Evolutionary conservation across 2,797 vertebrate species (phyloP).

Genomic region (Danio tinwini): DNA sequence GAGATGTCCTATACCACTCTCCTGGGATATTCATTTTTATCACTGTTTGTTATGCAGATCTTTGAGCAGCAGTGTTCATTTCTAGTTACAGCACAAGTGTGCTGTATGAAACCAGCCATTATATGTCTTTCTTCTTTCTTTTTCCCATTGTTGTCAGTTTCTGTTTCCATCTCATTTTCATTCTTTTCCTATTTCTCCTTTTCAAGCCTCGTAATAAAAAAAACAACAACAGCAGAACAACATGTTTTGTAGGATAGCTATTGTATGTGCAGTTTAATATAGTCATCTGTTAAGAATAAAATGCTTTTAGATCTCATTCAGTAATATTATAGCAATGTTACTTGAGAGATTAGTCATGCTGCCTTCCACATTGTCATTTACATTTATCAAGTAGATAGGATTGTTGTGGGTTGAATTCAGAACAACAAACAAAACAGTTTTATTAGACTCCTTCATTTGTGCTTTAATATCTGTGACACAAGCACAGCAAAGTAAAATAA

Average conservation of each 20-base stretch:
- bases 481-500: neutral
- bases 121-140: neutral
- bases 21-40: slow-evolving; percentile 27
- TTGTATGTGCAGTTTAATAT: neutral
- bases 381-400: neutral
- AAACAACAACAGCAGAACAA: neutral
- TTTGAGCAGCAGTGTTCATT: neutral
- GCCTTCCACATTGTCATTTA: neutral
- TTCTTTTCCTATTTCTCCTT: neutral
- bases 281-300: neutral
- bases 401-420: neutral
- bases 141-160: neutral
- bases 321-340: neutral
- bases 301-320: neutral
- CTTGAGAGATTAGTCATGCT: neutral
- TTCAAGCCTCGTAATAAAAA: neutral
- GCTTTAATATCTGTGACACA: neutral
- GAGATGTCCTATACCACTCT: slow-evolving; percentile 16
- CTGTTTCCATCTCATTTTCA: neutral
- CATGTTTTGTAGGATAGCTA: neutral
- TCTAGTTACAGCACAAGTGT: slow-evolving; percentile 5
- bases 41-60: slow-evolving; percentile 28
- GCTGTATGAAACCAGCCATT: slow-evolving; percentile 15
- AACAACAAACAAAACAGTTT: neutral
- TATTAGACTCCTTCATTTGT: neutral